Evolutionary conservation across 1,140 invertebrate species (phyloP), one percentile per base, ranked within the genome.

Genomic region (Neodiprion fabricii): DNA sequence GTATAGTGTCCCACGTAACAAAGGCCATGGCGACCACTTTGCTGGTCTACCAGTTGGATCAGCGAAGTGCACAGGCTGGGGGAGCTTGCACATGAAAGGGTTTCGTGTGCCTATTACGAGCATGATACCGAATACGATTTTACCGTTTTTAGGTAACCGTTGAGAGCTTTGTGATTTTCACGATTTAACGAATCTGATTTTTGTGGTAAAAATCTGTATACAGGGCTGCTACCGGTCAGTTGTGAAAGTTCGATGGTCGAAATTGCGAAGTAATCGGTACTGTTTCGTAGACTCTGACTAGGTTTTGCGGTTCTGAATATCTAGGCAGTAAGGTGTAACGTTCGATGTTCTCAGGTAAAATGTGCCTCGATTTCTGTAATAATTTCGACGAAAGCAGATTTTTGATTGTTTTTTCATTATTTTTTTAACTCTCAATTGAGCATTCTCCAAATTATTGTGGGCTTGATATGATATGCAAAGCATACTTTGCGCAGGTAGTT

Each of bases 321-420:
- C 53, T 40, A 71, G 21, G n/a, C 28, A 71, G 70, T 71, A 50
- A 14, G 70, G 70, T 49, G 70, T 71, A n/a, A 9, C 21, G 70
- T 71, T 71, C 12, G 48, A 50, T 14, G 70, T 71, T 12, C 70
- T 23, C 7, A 71, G 70, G 48, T 71, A 71, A 50, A 71, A 71
- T 11, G 28, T 50, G 5, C 70, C 70, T 14, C 70, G 70, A 48
- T 12, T 48, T 21, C 70, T 71, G 70, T 8, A 48, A 71, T 71
- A 61, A 14, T 7, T 11, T 4, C 4, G 9, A 61, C 9, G n/a
- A 1, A 61, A 61, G 53, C 11, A 61, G n/a, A 40, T 40, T 40
- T 40, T 1, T 9, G 4, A 61, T 8, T 61, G 1, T 61, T 61
- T 9, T 40, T 40, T 40, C 1, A 40, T 40, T 40, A 3, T 40